These are phyloP conservation scores for Orthosia gothica DNA, from an alignment of 2,888 invertebrate genomes.

Conservation along the genomic window DNA sequence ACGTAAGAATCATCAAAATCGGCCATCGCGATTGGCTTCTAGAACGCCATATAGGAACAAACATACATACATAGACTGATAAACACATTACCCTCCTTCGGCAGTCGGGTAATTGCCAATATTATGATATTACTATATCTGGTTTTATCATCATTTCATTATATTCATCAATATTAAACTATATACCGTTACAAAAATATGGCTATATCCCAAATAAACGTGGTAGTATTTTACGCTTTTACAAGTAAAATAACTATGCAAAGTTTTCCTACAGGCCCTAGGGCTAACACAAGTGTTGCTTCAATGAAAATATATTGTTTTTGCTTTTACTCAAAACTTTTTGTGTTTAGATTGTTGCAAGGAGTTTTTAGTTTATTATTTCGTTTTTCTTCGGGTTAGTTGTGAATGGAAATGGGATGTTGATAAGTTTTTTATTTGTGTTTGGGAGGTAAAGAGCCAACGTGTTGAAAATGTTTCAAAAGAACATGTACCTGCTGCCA, in stretches of 20 bases:
- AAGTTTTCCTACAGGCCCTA: conserved; percentile 66
- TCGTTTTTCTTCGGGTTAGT: not conserved
- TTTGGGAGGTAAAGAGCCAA: not conserved
- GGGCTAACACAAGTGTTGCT: conserved; percentile 65
- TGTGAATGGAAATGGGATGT: not conserved
- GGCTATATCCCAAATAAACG: conserved; percentile 16
- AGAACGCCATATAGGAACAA: too few relatives aligned
- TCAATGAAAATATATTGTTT: conserved; percentile 13
- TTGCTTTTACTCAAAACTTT: conserved; percentile 5
- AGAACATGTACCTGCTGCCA: too few relatives aligned
- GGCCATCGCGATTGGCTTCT: too few relatives aligned
- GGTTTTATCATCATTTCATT: not conserved
- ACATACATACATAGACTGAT: too few relatives aligned
- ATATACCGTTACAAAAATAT: not conserved
- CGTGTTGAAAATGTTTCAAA: too few relatives aligned
- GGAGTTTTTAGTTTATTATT: not conserved
- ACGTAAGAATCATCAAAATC: too few relatives aligned
- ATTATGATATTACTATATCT: too few relatives aligned
- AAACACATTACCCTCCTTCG: too few relatives aligned
- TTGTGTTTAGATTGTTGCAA: conserved; percentile 1
- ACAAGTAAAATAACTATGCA: conserved; percentile 76
- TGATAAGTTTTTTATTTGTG: not conserved
- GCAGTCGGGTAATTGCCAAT: too few relatives aligned
- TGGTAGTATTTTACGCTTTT: conserved; percentile 66
- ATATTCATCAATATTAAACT: not conserved